A percentile compares a stretch with the other conserved stretches of the same genome.
These are phyloP conservation scores for Dicrostonyx torquatus DNA, from an alignment of 2,797 vertebrate species.

Conservation along the genomic window DNA sequence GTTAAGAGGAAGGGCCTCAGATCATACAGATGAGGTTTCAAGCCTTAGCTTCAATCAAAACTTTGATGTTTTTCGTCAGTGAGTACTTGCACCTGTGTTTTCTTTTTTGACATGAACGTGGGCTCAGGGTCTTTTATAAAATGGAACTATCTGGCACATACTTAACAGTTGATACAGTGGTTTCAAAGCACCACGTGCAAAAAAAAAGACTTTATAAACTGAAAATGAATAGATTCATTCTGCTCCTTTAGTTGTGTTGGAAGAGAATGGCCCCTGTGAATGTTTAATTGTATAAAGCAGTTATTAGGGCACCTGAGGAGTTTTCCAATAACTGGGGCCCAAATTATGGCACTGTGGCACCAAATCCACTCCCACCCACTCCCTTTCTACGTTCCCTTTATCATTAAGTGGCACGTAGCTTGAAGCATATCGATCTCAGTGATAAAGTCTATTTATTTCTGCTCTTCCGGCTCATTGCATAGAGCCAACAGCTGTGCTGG, in stretches of 20 bases:
- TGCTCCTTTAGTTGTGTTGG: neutral
- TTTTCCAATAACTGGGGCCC: neutral
- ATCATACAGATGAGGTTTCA: neutral
- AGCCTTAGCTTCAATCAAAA: slow-evolving; percentile 28
- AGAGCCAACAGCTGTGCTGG: neutral
- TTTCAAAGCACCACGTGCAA: neutral
- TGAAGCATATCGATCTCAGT: slow-evolving; percentile 20
- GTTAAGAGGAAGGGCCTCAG: slow-evolving; percentile 5
- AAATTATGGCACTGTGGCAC: neutral
- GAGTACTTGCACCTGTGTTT: slow-evolving; percentile 16
- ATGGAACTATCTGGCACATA: neutral
- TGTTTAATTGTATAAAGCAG: slow-evolving; percentile 17
- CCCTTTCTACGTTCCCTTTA: neutral
- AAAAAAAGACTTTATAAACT: slow-evolving; percentile 16
- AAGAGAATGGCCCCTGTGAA: neutral
- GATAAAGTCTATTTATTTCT: slow-evolving; percentile 29
- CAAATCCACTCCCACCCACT: neutral
- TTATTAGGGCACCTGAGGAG: slow-evolving; percentile 1
- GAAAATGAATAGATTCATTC: slow-evolving; percentile 10
- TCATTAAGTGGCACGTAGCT: neutral
- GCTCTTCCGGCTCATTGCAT: neutral
- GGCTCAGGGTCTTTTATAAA: slow-evolving; percentile 6
- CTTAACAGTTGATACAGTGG: neutral
- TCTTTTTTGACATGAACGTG: slow-evolving; percentile 4
- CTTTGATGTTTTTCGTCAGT: neutral